Evolutionary conservation across 2,113 vertebrate species (phyloP), one percentile per base, ranked within the genome.

Genomic region (Numida meleagris): DNA sequence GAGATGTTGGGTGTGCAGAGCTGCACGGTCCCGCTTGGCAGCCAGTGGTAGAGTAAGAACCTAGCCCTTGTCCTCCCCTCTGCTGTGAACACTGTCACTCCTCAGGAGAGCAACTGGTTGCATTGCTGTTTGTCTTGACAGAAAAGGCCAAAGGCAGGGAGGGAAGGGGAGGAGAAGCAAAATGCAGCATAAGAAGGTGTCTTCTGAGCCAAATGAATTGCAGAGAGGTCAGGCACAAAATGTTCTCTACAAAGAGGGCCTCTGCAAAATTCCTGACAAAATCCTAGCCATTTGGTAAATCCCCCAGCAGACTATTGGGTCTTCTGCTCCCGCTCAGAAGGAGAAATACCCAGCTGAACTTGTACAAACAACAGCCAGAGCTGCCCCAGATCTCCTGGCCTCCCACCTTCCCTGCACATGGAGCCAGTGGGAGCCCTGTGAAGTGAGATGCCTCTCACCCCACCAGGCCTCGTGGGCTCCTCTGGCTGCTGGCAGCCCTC

Each of bases 1-100:
- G 79, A 19, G 71, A 33, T n/a, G 12, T 24, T 63, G 67, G 40
- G 5, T 31, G 6, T 43, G n/a, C 4, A 2, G 78, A 75, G 42
- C 46, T 88, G 42, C 63, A 40, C 4, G 3, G 45, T 15, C 27
- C 46, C 31, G 10, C 9, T 1, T 1, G 9, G 5, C 19, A 45
- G 31, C 20, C 36, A 59, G 43, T 67, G 13, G 25, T n/a, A 20
- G 63, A 80, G 27, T 0, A 8, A 53, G 23, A 20, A 66, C 18
- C 36, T 61, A 81, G 12, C 20, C 14, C 27, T 76, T 40, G 25
- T 25, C 7, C 9, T 46, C 5, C 48, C 51, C 27, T 34, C 34
- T 70, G 14, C 34, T 6, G 12, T 1, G 3, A 82, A n/a, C 0
- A 0, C 10, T 1, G 0, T 24, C 12, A 6, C 9, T 79, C 68